Conservation (phyloP, 2,888 invertebrate genomes). For the Odontothrips loti region DNA sequence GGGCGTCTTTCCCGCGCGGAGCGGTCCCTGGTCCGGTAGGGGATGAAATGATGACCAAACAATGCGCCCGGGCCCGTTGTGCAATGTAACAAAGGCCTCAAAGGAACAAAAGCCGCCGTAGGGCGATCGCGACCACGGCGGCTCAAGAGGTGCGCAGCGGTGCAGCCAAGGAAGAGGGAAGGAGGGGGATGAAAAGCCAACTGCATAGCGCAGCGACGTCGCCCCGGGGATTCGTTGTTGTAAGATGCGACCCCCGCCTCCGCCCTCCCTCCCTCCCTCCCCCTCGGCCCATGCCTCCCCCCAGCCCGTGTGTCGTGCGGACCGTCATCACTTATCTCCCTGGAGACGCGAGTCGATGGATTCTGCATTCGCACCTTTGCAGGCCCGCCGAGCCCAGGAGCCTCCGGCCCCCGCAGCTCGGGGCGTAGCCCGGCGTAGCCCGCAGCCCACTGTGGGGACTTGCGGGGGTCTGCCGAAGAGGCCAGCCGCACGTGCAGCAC, state of each 20-base stretch:
- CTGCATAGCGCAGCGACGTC: neutral
- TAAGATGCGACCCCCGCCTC: neutral
- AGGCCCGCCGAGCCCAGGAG: too few species aligned
- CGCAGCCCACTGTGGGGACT: too few species aligned
- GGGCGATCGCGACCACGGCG: neutral
- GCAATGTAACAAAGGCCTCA: neutral
- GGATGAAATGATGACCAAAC: slow-evolving; percentile 22
- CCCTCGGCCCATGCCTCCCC: neutral
- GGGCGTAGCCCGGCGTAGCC: too few species aligned
- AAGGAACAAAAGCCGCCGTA: neutral
- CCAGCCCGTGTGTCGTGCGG: neutral
- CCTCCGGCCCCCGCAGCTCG: too few species aligned
- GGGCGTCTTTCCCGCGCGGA: slow-evolving; percentile 1
- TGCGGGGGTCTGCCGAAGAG: too few species aligned
- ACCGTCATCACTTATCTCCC: neutral
- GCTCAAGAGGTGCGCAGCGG: neutral
- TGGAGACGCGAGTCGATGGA: neutral
- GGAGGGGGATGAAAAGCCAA: slow-evolving; percentile 11
- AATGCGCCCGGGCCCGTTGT: neutral
- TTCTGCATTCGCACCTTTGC: neutral
- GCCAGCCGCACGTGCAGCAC: too few species aligned
- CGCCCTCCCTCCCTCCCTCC: neutral
- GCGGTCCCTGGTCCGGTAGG: neutral
- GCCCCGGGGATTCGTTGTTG: neutral
- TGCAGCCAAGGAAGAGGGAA: neutral